A percentile compares a stretch with the other conserved stretches of the same genome.
phyloP scores from a whole-genome alignment of 2,888 invertebrate species.

The Drosophila glabriapex region DNA sequence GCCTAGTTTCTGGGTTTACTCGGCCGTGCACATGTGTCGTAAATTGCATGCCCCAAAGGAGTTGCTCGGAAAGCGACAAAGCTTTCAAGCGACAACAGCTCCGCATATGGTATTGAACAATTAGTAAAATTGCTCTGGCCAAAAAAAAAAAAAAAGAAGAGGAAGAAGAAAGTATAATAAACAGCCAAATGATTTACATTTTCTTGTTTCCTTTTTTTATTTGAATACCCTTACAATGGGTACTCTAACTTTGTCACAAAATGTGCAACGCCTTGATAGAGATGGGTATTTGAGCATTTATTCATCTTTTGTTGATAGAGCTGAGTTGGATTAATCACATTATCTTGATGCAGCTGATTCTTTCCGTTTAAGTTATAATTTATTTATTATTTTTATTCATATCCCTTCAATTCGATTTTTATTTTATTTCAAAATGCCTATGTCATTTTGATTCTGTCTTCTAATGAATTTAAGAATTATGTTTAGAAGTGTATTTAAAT shows the following conservation, averaged over 20 bases:
- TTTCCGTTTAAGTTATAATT: neutral
- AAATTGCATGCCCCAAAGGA: slow-evolving; percentile 72
- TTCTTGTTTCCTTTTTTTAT: slow-evolving; percentile 5
- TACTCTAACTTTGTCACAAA: neutral
- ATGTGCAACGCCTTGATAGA: neutral
- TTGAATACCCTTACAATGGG: neutral
- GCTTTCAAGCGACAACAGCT: slow-evolving; percentile 24
- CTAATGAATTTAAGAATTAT: slow-evolving; percentile 1
- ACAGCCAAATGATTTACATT: slow-evolving; percentile 34
- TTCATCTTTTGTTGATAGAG: neutral
- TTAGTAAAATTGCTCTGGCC: slow-evolving; percentile 58
- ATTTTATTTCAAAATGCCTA: neutral
- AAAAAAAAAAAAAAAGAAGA: slow-evolving; percentile 9
- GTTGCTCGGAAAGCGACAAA: slow-evolving; percentile 28
- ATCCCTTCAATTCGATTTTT: neutral
- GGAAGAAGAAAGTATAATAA: slow-evolving; percentile 10
- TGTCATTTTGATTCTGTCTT: neutral
- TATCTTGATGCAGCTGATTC: too few relatives aligned
- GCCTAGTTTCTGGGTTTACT: slow-evolving; percentile 58
- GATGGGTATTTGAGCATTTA: neutral
- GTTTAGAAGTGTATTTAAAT: slow-evolving; percentile 2
- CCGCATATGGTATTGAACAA: slow-evolving; percentile 64
- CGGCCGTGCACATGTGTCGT: slow-evolving; percentile 65
- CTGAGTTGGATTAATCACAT: neutral
- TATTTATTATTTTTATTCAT: neutral